These are phyloP conservation scores for Strigamia crassipes DNA, from an alignment of 2,888 invertebrate genomes.

Conservation along the genomic window DNA sequence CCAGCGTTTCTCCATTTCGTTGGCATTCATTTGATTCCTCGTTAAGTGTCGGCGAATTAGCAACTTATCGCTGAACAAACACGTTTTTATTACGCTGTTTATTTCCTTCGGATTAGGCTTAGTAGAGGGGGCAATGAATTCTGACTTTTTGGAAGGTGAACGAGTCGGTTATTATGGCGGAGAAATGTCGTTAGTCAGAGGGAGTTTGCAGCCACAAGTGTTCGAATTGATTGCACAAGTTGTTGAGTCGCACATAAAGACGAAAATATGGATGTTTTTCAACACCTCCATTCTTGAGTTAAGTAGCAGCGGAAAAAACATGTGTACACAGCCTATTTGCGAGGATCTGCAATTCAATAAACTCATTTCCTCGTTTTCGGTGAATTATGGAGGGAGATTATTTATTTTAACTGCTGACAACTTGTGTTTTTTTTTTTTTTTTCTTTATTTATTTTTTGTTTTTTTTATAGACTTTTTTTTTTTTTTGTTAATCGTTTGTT, in stretches of 20 bases:
- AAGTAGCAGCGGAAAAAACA: background rate
- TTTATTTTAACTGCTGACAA: background rate
- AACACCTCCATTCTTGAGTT: background rate
- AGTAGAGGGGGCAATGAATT: background rate
- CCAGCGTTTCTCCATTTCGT: background rate
- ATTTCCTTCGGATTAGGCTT: background rate
- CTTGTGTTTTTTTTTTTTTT: background rate
- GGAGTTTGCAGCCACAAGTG: background rate
- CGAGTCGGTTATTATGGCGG: background rate
- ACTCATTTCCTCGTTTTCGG: background rate
- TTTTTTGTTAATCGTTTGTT: no score
- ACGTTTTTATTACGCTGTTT: constrained; percentile 12
- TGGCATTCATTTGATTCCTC: constrained; percentile 9
- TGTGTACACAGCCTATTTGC: background rate
- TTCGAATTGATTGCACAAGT: constrained; percentile 20
- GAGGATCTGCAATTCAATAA: background rate
- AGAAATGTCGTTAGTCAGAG: background rate
- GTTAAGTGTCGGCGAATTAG: background rate
- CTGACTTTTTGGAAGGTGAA: background rate
- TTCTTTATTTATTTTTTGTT: no score
- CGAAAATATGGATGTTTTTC: background rate
- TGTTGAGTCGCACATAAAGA: background rate
- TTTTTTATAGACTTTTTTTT: no score
- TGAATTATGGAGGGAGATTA: background rate
- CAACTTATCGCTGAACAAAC: constrained; percentile 6